Percentiles rank a stretch among this genome's conserved stretches.
Conservation (phyloP, 1,140 invertebrate species). For the Lasioglossum baleicum region DNA sequence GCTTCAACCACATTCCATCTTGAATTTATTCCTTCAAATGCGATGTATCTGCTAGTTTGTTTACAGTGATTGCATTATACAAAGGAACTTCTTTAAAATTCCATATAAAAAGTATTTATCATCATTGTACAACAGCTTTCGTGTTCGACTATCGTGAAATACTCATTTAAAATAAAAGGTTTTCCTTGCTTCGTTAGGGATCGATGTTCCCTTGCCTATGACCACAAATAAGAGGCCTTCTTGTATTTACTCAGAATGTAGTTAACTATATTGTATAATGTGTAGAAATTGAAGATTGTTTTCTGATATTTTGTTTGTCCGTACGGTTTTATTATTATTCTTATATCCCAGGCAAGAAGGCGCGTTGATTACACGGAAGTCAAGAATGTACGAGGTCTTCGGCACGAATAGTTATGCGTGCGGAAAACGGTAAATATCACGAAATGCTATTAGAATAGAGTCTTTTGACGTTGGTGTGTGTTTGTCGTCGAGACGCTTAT, state of each 20-base stretch:
- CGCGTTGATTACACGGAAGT: constrained; percentile 10
- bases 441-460: constrained; percentile 52
- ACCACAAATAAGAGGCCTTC: constrained; percentile 1
- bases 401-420: neutral
- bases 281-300: constrained; percentile 8
- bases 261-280: neutral
- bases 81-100: constrained; percentile 47
- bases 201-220: neutral
- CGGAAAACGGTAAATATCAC: neutral
- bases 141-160: constrained; percentile 26
- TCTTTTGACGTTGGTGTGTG: neutral
- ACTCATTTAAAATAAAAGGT: constrained; percentile 32
- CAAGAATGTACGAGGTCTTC: constrained; percentile 4
- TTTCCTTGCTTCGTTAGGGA: neutral
- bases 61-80: constrained; percentile 48
- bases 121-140: constrained; percentile 14
- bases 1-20: constrained; percentile 14
- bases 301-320: neutral
- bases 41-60: constrained; percentile 14
- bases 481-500: constrained; percentile 41
- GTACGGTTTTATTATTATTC: neutral
- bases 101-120: constrained; percentile 49
- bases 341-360: constrained; percentile 16
- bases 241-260: neutral
- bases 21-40: constrained; percentile 47